These are phyloP conservation scores for Holothuria leucospilota DNA, from an alignment of 53 echinoderm and acorn worm genomes.

Conservation along the genomic window DNA sequence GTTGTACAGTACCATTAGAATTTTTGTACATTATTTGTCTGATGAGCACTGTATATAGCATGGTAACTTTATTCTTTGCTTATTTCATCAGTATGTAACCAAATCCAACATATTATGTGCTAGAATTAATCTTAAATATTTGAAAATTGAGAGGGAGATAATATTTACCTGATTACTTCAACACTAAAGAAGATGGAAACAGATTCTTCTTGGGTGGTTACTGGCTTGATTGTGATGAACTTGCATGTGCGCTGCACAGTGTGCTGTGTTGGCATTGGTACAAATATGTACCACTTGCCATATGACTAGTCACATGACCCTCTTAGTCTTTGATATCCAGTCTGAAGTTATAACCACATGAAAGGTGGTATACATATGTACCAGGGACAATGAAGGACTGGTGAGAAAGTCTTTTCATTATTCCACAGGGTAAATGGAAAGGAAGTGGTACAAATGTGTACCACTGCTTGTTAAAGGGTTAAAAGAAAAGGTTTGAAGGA, in stretches of 20 bases:
- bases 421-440: background rate
- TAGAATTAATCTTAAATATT: background rate
- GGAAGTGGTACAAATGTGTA: conserved; percentile 41
- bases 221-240: background rate
- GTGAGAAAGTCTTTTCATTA: conserved; percentile 9
- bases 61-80: background rate
- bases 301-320: conserved; percentile 20
- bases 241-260: conserved; percentile 6
- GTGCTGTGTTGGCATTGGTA: conserved; percentile 12
- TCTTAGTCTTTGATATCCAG: conserved; percentile 31
- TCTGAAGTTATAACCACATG: conserved; percentile 34
- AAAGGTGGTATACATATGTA: conserved; percentile 9
- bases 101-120: background rate
- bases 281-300: conserved; percentile 27
- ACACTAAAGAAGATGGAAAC: background rate
- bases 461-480: conserved; percentile 24
- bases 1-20: background rate
- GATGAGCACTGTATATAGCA: conserved; percentile 26
- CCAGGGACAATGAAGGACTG: background rate
- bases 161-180: conserved; percentile 13
- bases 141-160: background rate
- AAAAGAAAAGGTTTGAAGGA: too few species aligned
- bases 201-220: background rate
- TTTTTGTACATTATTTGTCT: background rate
- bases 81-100: conserved; percentile 24